Base-by-base conservation (phyloP, 1,140 invertebrate genomes). In the Pseudomyrmex sp. region DNA sequence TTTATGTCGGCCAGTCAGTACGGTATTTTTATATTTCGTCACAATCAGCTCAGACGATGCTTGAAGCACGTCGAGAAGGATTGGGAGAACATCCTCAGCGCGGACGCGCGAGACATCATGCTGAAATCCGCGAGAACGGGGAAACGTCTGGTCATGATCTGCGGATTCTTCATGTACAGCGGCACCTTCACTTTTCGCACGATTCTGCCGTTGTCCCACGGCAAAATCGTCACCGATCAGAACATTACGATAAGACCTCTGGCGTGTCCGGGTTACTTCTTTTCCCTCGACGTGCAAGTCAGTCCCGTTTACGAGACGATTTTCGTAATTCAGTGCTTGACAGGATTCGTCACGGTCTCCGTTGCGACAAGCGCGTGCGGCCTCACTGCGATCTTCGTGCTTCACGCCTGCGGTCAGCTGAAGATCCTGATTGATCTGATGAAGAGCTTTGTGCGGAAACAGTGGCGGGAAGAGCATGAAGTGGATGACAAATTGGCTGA, bases 151-250 rank as follows among this genome's bases (percentile, higher is more conserved):
- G 58, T 74, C n/a, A 50, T 8, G 3, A 68, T 75, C 13, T 82
- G 79, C 26, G 70, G 12, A 18, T 7, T 88, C 1, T 90, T 91
- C 18, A 91, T 91, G 91, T 92, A 91, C 10, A 85, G 86, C 26
- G 89, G 91, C 2, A 87, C 84, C 9, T 18, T 89, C 10, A 89
- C 91, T 50, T 91, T 91, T 58, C 88, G 90, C 13, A 65, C 74
- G 2, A 63, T 92, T 1, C 75, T 91, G 69, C 91, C 91, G 0
- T 63, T 90, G 0, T 44, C 69, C 61, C 86, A 35, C 61, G 74
- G 52, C 35, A 66, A 70, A 2, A 56, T 46, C 3, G 35, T 61
- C 13, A 72, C 74, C 0, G 12, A 74, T n/a, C 54, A 85, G 13
- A 89, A 89, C 12, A 10, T 62, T 23, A 89, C 79, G 8, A 69